Percentiles rank a stretch among this genome's conserved stretches.
Evolutionary conservation across 1,140 invertebrate genomes (phyloP).

Genomic region (Drosophila pruinosa): DNA sequence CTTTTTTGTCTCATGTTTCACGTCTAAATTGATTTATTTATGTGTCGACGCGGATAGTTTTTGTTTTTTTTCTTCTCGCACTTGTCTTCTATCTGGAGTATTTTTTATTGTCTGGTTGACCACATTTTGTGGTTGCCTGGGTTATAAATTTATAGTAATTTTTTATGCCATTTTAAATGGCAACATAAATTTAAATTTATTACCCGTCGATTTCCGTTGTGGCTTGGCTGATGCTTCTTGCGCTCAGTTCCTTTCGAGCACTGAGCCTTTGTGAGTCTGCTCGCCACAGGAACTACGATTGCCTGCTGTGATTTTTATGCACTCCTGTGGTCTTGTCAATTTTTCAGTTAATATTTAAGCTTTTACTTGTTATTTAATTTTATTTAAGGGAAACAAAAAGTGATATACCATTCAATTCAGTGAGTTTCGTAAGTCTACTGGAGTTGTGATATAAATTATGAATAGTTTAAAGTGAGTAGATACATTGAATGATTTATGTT

Average conservation of each 20-base stretch:
- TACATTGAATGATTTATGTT: too few relatives aligned
- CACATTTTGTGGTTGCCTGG: constrained; percentile 66
- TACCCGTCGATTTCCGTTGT: constrained; percentile 63
- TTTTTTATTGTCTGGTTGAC: constrained; percentile 67
- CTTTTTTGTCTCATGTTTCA: constrained; percentile 37
- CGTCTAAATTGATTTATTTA: constrained; percentile 76
- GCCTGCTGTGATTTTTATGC: constrained; percentile 15
- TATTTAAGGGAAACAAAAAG: not conserved
- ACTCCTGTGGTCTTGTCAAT: constrained; percentile 23
- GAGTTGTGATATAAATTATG: too few relatives aligned
- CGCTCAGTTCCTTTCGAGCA: not conserved
- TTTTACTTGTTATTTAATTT: not conserved
- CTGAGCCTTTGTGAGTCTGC: not conserved
- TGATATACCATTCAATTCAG: too few relatives aligned
- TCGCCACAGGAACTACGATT: constrained; percentile 1
- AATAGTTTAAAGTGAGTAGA: too few relatives aligned
- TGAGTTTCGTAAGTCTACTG: too few relatives aligned
- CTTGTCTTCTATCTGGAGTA: constrained; percentile 30
- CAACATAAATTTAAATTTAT: constrained; percentile 78
- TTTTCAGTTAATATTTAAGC: not conserved
- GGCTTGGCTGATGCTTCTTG: constrained; percentile 14
- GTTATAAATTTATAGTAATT: constrained; percentile 72
- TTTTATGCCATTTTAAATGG: constrained; percentile 65
- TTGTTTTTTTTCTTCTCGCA: constrained; percentile 11
- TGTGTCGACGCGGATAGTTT: constrained; percentile 34